Conservation (phyloP, 2,888 invertebrate genomes). For the Apamea sordens region DNA sequence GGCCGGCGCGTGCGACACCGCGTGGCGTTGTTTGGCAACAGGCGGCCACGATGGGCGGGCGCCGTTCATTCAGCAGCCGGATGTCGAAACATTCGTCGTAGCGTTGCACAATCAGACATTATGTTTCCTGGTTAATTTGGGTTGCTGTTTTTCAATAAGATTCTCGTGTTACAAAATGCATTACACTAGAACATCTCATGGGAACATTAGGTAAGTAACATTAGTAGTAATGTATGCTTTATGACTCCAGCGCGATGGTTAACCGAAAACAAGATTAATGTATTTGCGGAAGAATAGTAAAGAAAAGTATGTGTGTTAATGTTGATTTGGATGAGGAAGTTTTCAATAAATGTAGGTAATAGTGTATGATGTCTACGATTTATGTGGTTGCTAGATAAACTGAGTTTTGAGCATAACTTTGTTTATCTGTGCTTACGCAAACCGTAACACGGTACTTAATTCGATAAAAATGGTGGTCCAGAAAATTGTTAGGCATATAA, state of each 20-base stretch:
- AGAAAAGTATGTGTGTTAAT: conserved; percentile 61
- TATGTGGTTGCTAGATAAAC: conserved; percentile 60
- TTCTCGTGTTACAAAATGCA: conserved; percentile 60
- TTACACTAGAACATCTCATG: conserved; percentile 35
- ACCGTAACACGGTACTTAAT: conserved; percentile 47
- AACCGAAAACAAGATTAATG: conserved; percentile 60
- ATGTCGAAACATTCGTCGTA: conserved; percentile 61
- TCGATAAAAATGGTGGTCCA: conserved; percentile 40
- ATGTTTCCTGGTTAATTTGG: conserved; percentile 79
- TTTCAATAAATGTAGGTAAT: conserved; percentile 36
- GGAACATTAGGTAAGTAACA: conserved; percentile 41
- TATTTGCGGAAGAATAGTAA: conserved; percentile 62
- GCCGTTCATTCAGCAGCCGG: conserved; percentile 54
- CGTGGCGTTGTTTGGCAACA: conserved; percentile 59
- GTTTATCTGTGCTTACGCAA: conserved; percentile 47
- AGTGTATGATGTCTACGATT: conserved; percentile 57
- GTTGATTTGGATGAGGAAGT: conserved; percentile 60
- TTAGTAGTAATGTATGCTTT: conserved; percentile 46
- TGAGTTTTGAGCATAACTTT: conserved; percentile 45
- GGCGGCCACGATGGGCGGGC: conserved; percentile 30
- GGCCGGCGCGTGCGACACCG: conserved; percentile 35
- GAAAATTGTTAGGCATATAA: conserved; percentile 11
- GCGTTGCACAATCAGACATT: conserved; percentile 75
- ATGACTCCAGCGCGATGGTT: conserved; percentile 38
- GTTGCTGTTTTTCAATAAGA: conserved; percentile 73